Evolutionary conservation across 2,797 vertebrate genomes (phyloP).

Genomic region (Garrulus glandarius): DNA sequence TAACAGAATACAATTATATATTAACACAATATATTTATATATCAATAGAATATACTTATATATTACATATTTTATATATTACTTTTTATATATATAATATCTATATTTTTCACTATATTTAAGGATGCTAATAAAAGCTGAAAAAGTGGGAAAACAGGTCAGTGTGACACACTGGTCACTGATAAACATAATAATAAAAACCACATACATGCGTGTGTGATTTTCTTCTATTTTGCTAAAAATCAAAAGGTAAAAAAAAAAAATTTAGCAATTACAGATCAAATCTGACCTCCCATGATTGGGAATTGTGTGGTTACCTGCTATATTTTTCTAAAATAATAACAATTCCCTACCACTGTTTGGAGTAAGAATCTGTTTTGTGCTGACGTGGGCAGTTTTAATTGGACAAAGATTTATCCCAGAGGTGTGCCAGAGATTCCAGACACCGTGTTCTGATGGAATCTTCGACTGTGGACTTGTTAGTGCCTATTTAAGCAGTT

Average conservation of each 20-base stretch:
- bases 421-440: not conserved
- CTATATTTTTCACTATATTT: not conserved
- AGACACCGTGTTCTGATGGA: not conserved
- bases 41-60: not conserved
- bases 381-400: not conserved
- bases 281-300: not conserved
- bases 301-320: not conserved
- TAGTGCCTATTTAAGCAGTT: not conserved
- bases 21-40: no score
- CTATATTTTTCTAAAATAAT: not conserved
- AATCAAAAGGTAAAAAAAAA: not conserved
- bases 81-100: not conserved
- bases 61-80: not conserved
- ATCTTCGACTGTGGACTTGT: fast-evolving
- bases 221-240: not conserved
- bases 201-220: fast-evolving
- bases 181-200: not conserved
- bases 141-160: not conserved
- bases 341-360: fast-evolving
- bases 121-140: not conserved
- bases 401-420: not conserved
- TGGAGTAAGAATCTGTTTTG: not conserved
- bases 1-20: not conserved
- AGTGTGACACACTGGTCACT: not conserved
- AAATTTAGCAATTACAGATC: not conserved